A percentile compares a stretch with the other conserved stretches of the same genome.
Evolutionary conservation across 2,113 vertebrate species (phyloP).

Genomic region (Alethe castanea): DNA sequence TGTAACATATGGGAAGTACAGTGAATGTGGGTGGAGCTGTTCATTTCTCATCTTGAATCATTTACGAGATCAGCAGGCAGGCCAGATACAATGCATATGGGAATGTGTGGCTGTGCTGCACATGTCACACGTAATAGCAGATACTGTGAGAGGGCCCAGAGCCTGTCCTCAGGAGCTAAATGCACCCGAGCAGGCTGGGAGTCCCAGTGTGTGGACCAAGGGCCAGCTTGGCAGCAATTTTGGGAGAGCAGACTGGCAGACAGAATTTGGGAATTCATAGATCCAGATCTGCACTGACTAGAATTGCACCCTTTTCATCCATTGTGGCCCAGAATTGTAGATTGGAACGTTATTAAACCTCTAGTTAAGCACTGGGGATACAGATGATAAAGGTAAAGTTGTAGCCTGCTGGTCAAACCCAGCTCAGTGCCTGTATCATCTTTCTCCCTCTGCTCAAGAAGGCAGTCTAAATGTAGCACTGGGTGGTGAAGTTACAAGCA

Average conservation of each 20-base stretch:
- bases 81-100: constrained; percentile 70
- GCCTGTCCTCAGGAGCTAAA: constrained; percentile 42
- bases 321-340: not conserved
- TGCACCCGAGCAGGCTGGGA: not conserved
- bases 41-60: constrained; percentile 70
- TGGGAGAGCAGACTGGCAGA: constrained; percentile 33
- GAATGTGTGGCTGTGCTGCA: constrained; percentile 70
- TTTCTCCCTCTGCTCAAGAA: not conserved
- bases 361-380: not conserved
- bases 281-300: not conserved
- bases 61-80: constrained; percentile 69
- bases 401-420: not conserved
- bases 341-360: not conserved
- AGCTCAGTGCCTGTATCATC: not conserved
- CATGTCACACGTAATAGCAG: constrained; percentile 68
- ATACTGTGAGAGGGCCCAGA: constrained; percentile 53
- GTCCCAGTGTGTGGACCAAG: not conserved
- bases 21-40: constrained; percentile 69
- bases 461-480: not conserved
- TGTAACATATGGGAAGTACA: constrained; percentile 71
- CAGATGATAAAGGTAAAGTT: not conserved
- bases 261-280: constrained; percentile 28
- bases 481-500: not conserved
- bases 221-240: constrained; percentile 54
- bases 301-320: not conserved